These are phyloP conservation scores for Eupeodes latifasciatus DNA, from an alignment of 2,888 invertebrate genomes.

Conservation along the genomic window DNA sequence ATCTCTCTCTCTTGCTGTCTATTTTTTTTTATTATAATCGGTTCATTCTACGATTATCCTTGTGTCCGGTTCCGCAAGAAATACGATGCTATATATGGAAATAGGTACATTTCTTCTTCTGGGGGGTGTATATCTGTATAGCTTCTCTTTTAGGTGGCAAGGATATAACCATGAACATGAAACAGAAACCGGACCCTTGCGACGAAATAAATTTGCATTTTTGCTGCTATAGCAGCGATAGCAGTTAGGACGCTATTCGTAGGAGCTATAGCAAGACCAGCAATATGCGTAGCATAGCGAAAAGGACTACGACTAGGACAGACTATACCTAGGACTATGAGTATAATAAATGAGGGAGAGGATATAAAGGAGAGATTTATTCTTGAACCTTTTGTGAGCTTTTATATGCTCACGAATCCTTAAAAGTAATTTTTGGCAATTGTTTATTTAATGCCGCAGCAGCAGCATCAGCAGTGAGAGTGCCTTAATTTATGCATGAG, in stretches of 20 bases:
- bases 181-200: slow-evolving; percentile 31
- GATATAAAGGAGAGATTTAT: slow-evolving; percentile 53
- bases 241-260: too few species aligned
- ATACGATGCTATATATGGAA: slow-evolving; percentile 47
- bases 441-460: slow-evolving; percentile 55
- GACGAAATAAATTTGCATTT: slow-evolving; percentile 62
- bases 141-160: neutral
- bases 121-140: neutral
- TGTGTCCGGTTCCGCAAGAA: slow-evolving; percentile 47
- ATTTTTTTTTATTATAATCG: slow-evolving; percentile 7
- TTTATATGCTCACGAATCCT: slow-evolving; percentile 39
- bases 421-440: slow-evolving; percentile 70
- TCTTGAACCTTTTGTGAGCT: slow-evolving; percentile 26
- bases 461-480: slow-evolving; percentile 8
- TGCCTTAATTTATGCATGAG: slow-evolving; percentile 59
- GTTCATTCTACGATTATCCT: slow-evolving; percentile 22
- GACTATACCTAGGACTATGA: neutral
- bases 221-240: slow-evolving; percentile 47
- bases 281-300: slow-evolving; percentile 37
- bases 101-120: slow-evolving; percentile 21
- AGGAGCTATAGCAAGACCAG: neutral
- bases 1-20: neutral
- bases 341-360: slow-evolving; percentile 28
- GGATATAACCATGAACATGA: neutral
- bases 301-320: neutral